These are phyloP conservation scores for Bilobella aurantiaca DNA, from an alignment of 1,140 invertebrate species.

Conservation along the genomic window DNA sequence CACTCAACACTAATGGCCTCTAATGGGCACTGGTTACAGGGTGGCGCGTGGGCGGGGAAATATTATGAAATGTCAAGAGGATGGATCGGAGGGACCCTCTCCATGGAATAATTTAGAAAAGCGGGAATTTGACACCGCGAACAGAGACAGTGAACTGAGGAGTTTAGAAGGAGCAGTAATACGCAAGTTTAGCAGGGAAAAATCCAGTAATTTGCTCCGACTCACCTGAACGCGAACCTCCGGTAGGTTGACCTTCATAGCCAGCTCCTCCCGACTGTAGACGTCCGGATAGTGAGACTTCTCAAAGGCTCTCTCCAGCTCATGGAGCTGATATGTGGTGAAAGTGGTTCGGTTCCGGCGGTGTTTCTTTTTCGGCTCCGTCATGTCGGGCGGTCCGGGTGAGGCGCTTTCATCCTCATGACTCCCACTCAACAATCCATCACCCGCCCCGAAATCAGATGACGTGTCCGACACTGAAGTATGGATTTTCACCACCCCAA, in stretches of 20 bases:
- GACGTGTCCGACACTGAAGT: slow-evolving; percentile 32
- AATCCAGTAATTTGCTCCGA: no score
- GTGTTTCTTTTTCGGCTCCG: slow-evolving; percentile 71
- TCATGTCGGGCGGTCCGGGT: slow-evolving; percentile 29
- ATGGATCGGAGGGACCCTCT: no score
- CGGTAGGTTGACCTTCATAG: slow-evolving; percentile 93
- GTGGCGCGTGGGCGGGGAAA: no score
- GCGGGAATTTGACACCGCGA: no score
- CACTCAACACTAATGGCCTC: no score
- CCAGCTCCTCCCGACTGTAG: slow-evolving; percentile 84
- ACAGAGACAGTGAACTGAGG: slow-evolving; percentile 26
- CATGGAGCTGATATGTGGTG: slow-evolving; percentile 66
- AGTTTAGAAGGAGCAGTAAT: neutral
- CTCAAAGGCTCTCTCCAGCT: slow-evolving; percentile 34
- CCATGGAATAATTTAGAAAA: no score
- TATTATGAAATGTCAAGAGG: no score
- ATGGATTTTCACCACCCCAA: slow-evolving; percentile 20
- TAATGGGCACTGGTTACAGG: no score
- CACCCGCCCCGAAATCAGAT: slow-evolving; percentile 32
- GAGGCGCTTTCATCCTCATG: slow-evolving; percentile 27
- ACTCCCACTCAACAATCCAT: neutral
- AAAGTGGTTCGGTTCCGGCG: slow-evolving; percentile 94
- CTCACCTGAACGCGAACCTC: slow-evolving; percentile 93
- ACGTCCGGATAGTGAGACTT: slow-evolving; percentile 80
- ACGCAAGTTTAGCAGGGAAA: neutral